Evolutionary conservation across 2,797 vertebrate species (phyloP).

Genomic region (Mus spretus): DNA sequence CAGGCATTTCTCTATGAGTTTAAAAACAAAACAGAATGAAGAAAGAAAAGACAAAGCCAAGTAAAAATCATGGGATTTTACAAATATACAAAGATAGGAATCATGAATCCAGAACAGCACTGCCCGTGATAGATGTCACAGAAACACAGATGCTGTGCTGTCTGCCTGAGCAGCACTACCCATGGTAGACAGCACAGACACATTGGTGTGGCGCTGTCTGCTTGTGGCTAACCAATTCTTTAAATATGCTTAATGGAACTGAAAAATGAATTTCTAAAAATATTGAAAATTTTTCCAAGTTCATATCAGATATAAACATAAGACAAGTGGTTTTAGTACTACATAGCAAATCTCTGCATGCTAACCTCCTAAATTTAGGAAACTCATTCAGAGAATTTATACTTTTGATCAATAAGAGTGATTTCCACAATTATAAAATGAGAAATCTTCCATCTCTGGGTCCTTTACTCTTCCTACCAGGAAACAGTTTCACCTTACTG

Average conservation of each 20-base stretch:
- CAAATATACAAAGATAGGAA: neutral
- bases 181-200: too few species aligned
- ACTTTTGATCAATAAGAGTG: neutral
- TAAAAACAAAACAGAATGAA: neutral
- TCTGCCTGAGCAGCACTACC: too few species aligned
- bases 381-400: neutral
- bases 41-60: neutral
- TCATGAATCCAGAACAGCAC: neutral
- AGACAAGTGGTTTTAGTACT: neutral
- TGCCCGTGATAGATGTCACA: rapidly evolving
- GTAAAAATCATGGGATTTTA: neutral
- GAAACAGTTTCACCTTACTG: neutral
- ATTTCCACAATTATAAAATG: neutral
- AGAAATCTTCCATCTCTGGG: neutral
- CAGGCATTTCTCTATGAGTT: conserved; percentile 2
- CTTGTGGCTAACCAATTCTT: neutral
- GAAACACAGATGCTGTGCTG: neutral
- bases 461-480: neutral
- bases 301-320: neutral
- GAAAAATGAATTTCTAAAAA: neutral
- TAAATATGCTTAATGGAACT: neutral
- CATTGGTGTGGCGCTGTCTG: neutral
- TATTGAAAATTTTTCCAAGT: neutral
- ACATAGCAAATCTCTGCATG: rapidly evolving
- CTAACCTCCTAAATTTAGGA: neutral